Base-by-base conservation (phyloP, 2,797 vertebrate genomes). In the Petrocephalus sullivani region DNA sequence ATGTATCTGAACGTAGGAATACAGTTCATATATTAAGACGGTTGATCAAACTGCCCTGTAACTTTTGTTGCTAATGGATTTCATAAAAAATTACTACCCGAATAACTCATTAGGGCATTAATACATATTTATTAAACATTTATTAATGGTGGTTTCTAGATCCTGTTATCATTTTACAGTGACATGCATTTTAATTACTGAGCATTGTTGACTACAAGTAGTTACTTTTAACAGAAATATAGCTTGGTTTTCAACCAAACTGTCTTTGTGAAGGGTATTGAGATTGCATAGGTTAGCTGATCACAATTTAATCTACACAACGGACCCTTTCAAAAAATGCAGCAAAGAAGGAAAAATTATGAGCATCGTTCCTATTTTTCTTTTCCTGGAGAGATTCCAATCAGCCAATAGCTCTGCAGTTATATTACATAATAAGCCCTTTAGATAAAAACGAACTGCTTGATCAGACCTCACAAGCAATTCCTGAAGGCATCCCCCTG, bases 401-500 rank as follows among this genome's bases (percentile, higher is more conserved):
- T 53, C 56, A 89, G 64, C 41, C 51, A 71, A 53, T 49, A 81
- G 57, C 28, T 33, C n/a, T 3, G 67, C 16, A 86, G 49, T 12
- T 85, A 33, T 28, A 33, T 53, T 86, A 64, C n/a, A 21, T 41
- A 41, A 60, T 7, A 58, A 82, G 67, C 53, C 64, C 67, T 89
- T 86, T 53, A 49, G 88, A 89, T 82, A 82, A 83, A 81, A 61
- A 78, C 51, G 82, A 82, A 82, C 33, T 37, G 23, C 64, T 46
- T 82, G 28, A 87, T 89, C 85, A 57, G 54, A 56, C 85, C 81
- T 87, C 19, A 82, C 58, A 46, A 81, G 9, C 58, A 87, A 81
- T 75, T 87, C 71, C 71, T 46, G 41, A 87, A 64, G 56, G 67
- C 14, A 41, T 37, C 56, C 37, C n/a, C 10, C 37, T 60, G 46